Evolutionary conservation across 2,113 vertebrate species (phyloP).

Genomic region (Abramis brama): DNA sequence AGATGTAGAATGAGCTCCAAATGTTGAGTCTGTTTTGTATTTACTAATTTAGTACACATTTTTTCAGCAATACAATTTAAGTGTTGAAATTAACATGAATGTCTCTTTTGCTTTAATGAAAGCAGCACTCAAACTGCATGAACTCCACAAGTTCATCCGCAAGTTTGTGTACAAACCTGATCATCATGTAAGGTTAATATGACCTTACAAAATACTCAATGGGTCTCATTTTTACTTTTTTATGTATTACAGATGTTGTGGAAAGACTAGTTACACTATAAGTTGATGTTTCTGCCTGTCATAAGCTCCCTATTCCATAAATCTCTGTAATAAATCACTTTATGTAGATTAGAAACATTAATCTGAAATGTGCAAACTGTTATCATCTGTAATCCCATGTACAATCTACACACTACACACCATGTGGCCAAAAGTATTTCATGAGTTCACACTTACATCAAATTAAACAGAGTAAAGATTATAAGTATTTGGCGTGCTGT

Average conservation of each 20-base stretch:
- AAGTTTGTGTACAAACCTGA: background rate
- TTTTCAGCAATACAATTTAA: too few species aligned
- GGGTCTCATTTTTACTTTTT: background rate
- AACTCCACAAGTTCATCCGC: background rate
- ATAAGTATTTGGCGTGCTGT: too few species aligned
- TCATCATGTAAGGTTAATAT: background rate
- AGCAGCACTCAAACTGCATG: background rate
- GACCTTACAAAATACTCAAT: background rate
- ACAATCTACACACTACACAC: background rate
- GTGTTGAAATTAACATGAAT: too few species aligned
- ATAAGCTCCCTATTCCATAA: constrained; percentile 70
- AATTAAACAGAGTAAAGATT: too few species aligned
- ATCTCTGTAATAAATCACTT: constrained; percentile 78
- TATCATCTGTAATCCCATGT: constrained; percentile 73
- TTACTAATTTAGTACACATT: background rate
- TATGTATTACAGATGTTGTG: background rate
- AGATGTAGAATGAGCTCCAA: constrained; percentile 32
- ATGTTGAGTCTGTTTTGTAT: background rate
- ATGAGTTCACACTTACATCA: too few species aligned
- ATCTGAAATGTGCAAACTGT: constrained; percentile 81
- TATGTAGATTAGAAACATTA: constrained; percentile 82
- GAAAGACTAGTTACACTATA: background rate
- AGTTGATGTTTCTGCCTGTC: constrained; percentile 56
- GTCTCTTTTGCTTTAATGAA: background rate
- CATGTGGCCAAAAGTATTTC: background rate